Conservation (phyloP, 2,113 vertebrate species). For the Sminthopsis crassicaudata region DNA sequence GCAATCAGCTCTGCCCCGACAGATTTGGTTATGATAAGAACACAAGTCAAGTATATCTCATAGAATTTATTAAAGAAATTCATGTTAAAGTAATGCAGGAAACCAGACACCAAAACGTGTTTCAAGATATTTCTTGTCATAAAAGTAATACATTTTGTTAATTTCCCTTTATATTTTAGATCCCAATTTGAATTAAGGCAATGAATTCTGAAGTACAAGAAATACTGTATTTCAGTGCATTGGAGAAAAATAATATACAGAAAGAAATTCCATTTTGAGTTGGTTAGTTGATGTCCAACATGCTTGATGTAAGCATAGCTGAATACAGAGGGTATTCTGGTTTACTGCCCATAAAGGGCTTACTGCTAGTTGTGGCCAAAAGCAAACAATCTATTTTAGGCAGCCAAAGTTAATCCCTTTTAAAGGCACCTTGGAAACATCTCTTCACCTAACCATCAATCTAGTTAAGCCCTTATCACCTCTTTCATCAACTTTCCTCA, state of each 20-base stretch:
- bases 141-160: slow-evolving; percentile 25
- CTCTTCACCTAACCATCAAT: background rate
- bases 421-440: background rate
- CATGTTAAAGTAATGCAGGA: background rate
- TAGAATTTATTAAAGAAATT: slow-evolving; percentile 22
- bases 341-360: background rate
- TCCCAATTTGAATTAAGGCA: background rate
- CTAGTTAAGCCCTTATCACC: background rate
- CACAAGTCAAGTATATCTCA: background rate
- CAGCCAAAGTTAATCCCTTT: background rate
- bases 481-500: background rate
- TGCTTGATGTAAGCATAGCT: background rate
- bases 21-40: background rate
- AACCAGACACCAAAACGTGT: background rate
- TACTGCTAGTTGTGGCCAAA: background rate
- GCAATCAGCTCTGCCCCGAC: background rate
- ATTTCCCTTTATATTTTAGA: slow-evolving; percentile 10
- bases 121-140: slow-evolving; percentile 3
- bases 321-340: background rate
- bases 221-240: slow-evolving; percentile 26
- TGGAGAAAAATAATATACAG: no score
- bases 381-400: background rate
- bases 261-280: background rate
- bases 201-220: slow-evolving; percentile 35
- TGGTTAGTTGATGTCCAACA: slow-evolving; percentile 11